phyloP scores from a whole-genome alignment of 2,113 vertebrate genomes.

The Odontophorus gujanensis region DNA sequence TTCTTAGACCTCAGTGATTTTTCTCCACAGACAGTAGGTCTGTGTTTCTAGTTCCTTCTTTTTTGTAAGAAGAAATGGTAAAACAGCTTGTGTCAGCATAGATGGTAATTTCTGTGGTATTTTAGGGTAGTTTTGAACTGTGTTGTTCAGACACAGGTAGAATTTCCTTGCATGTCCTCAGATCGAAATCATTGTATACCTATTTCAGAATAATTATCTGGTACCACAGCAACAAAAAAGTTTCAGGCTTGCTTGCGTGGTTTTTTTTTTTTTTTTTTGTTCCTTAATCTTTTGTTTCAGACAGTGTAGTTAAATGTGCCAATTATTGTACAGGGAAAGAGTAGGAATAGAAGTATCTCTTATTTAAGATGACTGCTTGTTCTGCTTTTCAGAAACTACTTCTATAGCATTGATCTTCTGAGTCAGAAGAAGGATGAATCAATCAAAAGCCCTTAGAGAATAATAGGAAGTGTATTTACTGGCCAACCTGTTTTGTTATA shows the following conservation, averaged over 20 bases:
- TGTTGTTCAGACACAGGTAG: background rate
- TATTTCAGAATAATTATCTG: background rate
- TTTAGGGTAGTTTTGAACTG: background rate
- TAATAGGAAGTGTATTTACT: background rate
- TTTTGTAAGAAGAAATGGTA: background rate
- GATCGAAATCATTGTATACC: background rate
- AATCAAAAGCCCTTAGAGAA: background rate
- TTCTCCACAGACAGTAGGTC: background rate
- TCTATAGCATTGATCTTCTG: background rate
- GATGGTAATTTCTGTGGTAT: background rate
- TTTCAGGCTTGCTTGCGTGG: background rate
- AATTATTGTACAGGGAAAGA: background rate
- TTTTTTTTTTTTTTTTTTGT: no score
- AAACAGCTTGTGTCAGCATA: background rate
- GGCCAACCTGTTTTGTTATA: background rate
- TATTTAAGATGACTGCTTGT: background rate
- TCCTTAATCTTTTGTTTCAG: background rate
- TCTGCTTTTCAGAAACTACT: background rate
- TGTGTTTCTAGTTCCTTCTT: background rate
- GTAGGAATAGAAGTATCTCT: background rate
- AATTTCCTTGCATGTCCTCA: background rate
- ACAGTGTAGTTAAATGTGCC: background rate
- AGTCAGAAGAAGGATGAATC: constrained; percentile 31
- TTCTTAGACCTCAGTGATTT: background rate
- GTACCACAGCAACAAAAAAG: background rate